A percentile compares a stretch with the other conserved stretches of the same genome.
These are phyloP conservation scores for Ischnura elegans DNA, from an alignment of 2,888 invertebrate species.

Conservation along the genomic window DNA sequence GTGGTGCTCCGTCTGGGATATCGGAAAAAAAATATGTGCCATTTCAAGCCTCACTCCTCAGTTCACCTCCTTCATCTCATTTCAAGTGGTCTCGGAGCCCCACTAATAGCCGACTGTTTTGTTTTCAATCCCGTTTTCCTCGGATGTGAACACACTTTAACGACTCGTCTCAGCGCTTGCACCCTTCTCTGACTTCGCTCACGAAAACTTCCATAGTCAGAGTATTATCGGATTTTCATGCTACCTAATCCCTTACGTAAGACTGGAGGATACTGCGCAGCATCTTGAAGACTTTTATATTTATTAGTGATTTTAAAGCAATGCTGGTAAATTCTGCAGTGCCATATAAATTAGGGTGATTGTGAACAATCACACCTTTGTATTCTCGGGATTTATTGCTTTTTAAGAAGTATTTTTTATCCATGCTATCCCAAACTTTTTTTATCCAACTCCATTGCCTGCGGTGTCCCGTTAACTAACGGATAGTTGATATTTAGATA, in stretches of 20 bases:
- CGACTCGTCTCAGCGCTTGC: background rate
- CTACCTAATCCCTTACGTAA: background rate
- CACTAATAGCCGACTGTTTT: background rate
- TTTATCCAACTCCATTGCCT: too few relatives aligned
- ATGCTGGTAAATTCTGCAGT: too few relatives aligned
- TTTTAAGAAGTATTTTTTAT: too few relatives aligned
- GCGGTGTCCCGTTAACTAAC: too few relatives aligned
- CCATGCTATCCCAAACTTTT: too few relatives aligned
- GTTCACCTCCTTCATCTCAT: background rate
- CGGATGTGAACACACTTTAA: background rate
- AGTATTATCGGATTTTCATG: background rate
- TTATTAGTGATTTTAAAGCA: background rate
- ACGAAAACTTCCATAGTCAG: background rate
- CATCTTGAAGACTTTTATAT: background rate
- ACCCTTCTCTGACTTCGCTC: background rate
- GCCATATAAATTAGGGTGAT: too few relatives aligned
- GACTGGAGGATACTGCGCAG: background rate
- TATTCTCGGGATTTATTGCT: too few relatives aligned
- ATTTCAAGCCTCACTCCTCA: background rate
- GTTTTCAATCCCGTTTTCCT: background rate
- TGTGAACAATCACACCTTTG: too few relatives aligned
- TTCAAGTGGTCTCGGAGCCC: background rate
- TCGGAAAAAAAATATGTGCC: background rate
- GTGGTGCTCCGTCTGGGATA: background rate
- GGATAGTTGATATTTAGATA: too few relatives aligned